Conservation (phyloP, 2,797 vertebrate genomes). For the Amblyraja radiata region DNA sequence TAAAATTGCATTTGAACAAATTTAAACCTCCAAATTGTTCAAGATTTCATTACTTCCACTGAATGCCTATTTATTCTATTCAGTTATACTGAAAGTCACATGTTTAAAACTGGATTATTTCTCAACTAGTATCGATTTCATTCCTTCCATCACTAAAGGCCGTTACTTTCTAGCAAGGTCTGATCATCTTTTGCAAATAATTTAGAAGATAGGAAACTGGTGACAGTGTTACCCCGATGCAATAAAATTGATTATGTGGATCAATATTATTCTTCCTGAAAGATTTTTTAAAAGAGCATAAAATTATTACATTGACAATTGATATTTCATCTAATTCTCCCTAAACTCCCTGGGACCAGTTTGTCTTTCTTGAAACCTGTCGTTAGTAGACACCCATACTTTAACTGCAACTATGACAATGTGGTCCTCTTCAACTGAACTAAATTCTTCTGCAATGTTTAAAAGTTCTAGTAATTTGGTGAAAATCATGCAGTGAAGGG, state of each 20-base stretch:
- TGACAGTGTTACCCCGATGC: background rate
- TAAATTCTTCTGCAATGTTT: background rate
- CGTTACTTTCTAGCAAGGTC: background rate
- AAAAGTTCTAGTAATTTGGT: background rate
- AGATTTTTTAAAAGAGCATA: background rate
- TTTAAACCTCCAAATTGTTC: slow-evolving; percentile 22
- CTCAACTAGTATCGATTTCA: background rate
- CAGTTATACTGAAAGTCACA: background rate
- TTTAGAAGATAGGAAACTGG: background rate
- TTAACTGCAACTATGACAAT: background rate
- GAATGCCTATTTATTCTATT: background rate
- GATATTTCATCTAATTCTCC: background rate
- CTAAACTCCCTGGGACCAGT: background rate
- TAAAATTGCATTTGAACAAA: background rate
- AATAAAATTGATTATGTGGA: background rate
- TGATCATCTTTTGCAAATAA: background rate
- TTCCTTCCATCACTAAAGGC: background rate
- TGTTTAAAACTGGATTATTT: background rate
- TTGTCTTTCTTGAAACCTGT: background rate
- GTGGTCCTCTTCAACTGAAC: background rate
- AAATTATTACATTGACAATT: background rate
- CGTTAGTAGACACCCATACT: background rate
- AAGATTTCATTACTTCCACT: background rate
- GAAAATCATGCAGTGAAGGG: background rate
- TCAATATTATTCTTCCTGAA: background rate